Percentiles rank a stretch among this genome's conserved stretches.
Evolutionary conservation across 1,140 invertebrate species (phyloP).

Genomic region (Zaprionus davidi): DNA sequence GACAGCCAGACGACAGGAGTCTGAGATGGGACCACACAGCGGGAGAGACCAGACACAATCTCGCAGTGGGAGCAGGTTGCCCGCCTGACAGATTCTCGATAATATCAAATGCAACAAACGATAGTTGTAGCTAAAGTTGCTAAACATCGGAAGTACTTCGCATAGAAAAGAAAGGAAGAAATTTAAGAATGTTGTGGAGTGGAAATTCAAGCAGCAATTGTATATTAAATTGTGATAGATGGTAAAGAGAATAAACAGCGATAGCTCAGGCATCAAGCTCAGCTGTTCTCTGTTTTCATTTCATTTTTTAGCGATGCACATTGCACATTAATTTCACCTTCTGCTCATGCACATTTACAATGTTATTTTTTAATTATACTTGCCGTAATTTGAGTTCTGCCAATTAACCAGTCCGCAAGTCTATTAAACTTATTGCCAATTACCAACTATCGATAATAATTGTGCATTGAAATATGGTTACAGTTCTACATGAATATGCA

Average conservation of each 20-base stretch:
- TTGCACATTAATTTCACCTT: neutral
- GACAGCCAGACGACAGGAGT: slow-evolving; percentile 8
- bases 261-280: neutral
- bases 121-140: slow-evolving; percentile 1
- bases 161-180: neutral
- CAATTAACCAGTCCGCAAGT: slow-evolving; percentile 46
- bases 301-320: neutral
- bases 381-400: slow-evolving; percentile 15
- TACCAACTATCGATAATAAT: slow-evolving; percentile 63
- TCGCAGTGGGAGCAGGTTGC: slow-evolving; percentile 32
- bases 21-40: slow-evolving; percentile 40
- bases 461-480: slow-evolving; percentile 71
- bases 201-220: neutral
- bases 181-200: neutral
- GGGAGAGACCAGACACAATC: slow-evolving; percentile 38
- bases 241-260: neutral
- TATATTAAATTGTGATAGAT: too few species aligned
- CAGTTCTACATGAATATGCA: slow-evolving; percentile 48
- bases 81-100: slow-evolving; percentile 37
- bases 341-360: neutral
- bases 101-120: slow-evolving; percentile 34
- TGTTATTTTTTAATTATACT: slow-evolving; percentile 10
- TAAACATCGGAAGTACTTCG: slow-evolving; percentile 1
- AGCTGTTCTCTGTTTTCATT: neutral
- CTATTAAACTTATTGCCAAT: slow-evolving; percentile 49